A percentile compares a stretch with the other conserved stretches of the same genome.
Evolutionary conservation across 2,888 invertebrate genomes (phyloP).

Genomic region (Prosapia bicincta): DNA sequence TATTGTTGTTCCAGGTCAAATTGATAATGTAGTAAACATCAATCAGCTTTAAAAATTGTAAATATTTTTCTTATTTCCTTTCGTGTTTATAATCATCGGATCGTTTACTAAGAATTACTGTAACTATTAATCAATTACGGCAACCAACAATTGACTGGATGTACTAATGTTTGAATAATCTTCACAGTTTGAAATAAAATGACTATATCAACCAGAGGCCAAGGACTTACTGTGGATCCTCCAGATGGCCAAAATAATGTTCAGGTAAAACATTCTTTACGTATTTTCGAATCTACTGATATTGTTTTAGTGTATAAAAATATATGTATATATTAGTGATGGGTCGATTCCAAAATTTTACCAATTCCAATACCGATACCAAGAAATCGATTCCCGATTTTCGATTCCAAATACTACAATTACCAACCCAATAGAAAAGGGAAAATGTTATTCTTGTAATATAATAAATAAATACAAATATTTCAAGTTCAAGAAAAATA

Average conservation of each 20-base stretch:
- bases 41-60: background rate
- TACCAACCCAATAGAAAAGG: too few relatives aligned
- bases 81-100: background rate
- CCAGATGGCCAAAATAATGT: conserved; percentile 47
- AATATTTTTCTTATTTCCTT: background rate
- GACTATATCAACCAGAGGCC: conserved; percentile 62
- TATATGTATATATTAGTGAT: too few relatives aligned
- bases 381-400: too few relatives aligned
- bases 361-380: too few relatives aligned
- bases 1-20: background rate
- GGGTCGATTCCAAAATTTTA: too few relatives aligned
- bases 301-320: conserved; percentile 25
- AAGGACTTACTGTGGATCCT: conserved; percentile 56
- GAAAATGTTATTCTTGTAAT: too few relatives aligned
- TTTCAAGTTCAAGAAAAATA: too few relatives aligned
- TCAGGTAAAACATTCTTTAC: conserved; percentile 38
- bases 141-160: background rate
- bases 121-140: background rate
- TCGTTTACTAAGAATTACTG: background rate
- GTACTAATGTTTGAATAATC: background rate
- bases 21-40: background rate
- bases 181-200: conserved; percentile 44
- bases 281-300: conserved; percentile 18
- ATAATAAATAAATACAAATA: too few relatives aligned
- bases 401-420: too few relatives aligned